Conservation (phyloP, 2,888 invertebrate species). For the Agrochola macilenta region DNA sequence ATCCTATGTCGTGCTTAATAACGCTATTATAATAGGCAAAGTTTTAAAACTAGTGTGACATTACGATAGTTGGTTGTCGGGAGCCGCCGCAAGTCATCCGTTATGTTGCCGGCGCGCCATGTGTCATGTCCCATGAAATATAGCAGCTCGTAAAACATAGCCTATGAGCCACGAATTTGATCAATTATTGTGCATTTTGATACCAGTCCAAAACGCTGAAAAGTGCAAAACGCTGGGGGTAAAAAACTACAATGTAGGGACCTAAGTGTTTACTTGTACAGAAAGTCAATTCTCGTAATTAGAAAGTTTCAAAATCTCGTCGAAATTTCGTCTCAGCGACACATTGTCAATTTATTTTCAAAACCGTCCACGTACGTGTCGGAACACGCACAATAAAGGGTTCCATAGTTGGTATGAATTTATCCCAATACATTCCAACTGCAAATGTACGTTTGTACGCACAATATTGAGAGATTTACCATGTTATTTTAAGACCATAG, state of each 20-base stretch:
- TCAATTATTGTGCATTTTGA: conserved; percentile 59
- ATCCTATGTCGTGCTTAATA: background rate
- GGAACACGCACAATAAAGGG: too few species aligned
- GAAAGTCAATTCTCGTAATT: too few species aligned
- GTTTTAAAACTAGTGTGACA: conserved; percentile 15
- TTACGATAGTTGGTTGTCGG: conserved; percentile 28
- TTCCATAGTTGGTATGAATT: too few species aligned
- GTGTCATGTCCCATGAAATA: conserved; percentile 65
- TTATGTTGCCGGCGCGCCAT: conserved; percentile 43
- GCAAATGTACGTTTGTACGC: too few species aligned
- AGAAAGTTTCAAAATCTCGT: too few species aligned
- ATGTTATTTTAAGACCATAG: too few species aligned
- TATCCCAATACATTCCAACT: too few species aligned
- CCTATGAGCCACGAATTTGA: conserved; percentile 57
- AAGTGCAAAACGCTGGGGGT: background rate
- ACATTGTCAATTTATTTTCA: too few species aligned
- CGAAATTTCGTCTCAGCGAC: too few species aligned
- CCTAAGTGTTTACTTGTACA: too few species aligned
- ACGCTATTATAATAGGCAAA: background rate
- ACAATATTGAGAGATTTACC: too few species aligned
- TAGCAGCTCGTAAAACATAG: conserved; percentile 64
- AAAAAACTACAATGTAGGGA: background rate
- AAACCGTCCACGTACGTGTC: too few species aligned
- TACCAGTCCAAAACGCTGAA: conserved; percentile 29
- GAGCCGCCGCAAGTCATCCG: conserved; percentile 51